These are phyloP conservation scores for Enteromius viviparus DNA, from an alignment of 2,797 vertebrate species.

Conservation along the genomic window DNA sequence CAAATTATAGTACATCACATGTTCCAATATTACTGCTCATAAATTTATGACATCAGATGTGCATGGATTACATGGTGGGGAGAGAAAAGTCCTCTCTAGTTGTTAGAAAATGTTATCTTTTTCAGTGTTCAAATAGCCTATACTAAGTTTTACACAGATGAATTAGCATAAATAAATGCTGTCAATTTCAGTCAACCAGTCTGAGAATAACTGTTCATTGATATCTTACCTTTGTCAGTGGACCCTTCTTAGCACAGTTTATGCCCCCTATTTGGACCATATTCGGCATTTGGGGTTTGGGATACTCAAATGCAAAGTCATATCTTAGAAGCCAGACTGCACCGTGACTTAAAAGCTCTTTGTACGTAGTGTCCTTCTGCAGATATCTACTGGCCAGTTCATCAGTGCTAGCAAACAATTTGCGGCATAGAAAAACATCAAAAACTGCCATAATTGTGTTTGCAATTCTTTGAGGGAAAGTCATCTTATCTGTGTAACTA, in stretches of 20 bases:
- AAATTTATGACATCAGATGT: background rate
- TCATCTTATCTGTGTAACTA: constrained; percentile 70
- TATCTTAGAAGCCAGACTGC: constrained; percentile 79
- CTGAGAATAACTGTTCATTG: background rate
- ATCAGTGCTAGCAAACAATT: constrained; percentile 67
- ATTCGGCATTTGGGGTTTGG: constrained; percentile 83
- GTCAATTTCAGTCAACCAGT: background rate
- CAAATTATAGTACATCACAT: background rate
- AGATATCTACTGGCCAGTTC: constrained; percentile 68
- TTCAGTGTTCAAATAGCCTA: background rate
- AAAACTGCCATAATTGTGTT: constrained; percentile 64
- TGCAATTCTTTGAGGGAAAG: constrained; percentile 72
- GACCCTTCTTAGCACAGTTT: constrained; percentile 77
- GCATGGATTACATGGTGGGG: background rate
- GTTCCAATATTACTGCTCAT: background rate
- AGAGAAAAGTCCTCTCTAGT: background rate
- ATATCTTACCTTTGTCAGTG: constrained; percentile 78
- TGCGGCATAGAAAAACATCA: constrained; percentile 60
- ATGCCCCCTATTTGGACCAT: constrained; percentile 83
- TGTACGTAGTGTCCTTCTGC: constrained; percentile 63
- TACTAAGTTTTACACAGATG: background rate
- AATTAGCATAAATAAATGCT: background rate
- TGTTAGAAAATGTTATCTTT: background rate
- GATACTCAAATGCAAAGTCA: constrained; percentile 81
- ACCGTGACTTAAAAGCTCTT: constrained; percentile 64